Evolutionary conservation across 1,140 invertebrate genomes (phyloP).

Genomic region (Penaeus chinensis): DNA sequence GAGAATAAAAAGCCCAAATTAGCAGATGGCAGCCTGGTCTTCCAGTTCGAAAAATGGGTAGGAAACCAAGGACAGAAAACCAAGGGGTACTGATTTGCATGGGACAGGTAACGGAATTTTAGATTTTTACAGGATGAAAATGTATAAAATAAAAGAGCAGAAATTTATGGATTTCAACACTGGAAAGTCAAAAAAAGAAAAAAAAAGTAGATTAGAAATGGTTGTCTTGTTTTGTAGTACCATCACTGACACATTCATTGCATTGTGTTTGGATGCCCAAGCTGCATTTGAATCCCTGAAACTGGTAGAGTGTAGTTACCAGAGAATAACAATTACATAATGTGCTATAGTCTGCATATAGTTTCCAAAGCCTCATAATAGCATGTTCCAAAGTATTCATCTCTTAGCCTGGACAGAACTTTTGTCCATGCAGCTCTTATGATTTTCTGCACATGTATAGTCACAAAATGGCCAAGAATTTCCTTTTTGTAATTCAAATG

Average conservation of each 20-base stretch:
- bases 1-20: not conserved
- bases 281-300: constrained; percentile 17
- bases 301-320: constrained; percentile 37
- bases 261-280: constrained; percentile 27
- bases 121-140: constrained; percentile 5
- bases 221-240: constrained; percentile 33
- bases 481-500: constrained; percentile 3
- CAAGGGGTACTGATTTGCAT: not conserved
- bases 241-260: constrained; percentile 15
- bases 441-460: constrained; percentile 37
- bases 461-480: constrained; percentile 21
- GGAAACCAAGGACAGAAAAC: constrained; percentile 9
- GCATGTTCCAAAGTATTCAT: constrained; percentile 41
- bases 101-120: constrained; percentile 14
- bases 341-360: constrained; percentile 42
- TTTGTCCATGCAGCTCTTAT: constrained; percentile 20
- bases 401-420: constrained; percentile 8
- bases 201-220: constrained; percentile 11
- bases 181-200: not conserved
- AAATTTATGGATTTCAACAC: not conserved
- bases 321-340: constrained; percentile 35
- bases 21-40: constrained; percentile 28
- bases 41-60: not conserved
- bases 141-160: not conserved
- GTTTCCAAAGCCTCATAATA: constrained; percentile 30